phyloP scores from a whole-genome alignment of 2,888 invertebrate species.

The Onchidella celtica region DNA sequence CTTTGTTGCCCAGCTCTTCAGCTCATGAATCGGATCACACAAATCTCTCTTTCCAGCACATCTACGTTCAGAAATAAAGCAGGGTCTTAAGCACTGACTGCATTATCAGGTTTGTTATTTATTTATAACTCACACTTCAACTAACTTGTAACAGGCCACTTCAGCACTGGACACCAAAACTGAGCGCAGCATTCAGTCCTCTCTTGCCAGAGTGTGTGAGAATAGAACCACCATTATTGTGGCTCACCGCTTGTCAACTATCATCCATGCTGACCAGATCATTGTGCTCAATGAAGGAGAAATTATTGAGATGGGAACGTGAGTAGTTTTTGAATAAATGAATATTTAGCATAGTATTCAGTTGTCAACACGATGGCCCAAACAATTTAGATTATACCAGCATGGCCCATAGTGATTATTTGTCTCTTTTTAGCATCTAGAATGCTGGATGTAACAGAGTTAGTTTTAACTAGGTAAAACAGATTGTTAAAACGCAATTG shows the following conservation, averaged over 20 bases:
- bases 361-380: not conserved
- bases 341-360: not conserved
- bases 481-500: too few species aligned
- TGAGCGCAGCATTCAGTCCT: conserved; percentile 93
- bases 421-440: too few species aligned
- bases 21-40: too few species aligned
- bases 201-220: conserved; percentile 88
- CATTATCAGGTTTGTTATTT: too few species aligned
- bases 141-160: too few species aligned
- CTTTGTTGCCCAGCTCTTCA: too few species aligned
- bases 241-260: conserved; percentile 94
- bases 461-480: too few species aligned
- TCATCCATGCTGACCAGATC: conserved; percentile 97
- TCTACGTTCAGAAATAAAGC: too few species aligned
- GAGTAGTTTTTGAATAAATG: conserved; percentile 79
- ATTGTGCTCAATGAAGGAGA: conserved; percentile 94
- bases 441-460: too few species aligned
- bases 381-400: not conserved
- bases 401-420: not conserved
- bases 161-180: conserved; percentile 97
- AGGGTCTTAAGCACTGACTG: too few species aligned
- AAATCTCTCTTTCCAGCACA: too few species aligned
- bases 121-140: too few species aligned
- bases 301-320: conserved; percentile 94
- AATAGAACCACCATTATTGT: conserved; percentile 96